Evolutionary conservation across 2,113 vertebrate species (phyloP).

Genomic region (Pluvianellus socialis): DNA sequence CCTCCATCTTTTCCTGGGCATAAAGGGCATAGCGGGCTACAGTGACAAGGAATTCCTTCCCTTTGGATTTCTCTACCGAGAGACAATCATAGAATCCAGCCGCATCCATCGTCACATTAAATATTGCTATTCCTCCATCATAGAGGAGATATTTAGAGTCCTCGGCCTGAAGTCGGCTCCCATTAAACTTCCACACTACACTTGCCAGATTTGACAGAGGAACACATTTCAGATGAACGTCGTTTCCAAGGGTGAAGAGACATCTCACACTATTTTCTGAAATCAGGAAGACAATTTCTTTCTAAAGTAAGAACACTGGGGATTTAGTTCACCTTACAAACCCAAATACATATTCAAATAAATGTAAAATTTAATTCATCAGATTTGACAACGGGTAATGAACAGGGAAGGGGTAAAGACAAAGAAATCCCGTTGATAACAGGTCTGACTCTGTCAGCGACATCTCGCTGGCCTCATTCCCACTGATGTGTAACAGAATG

Average conservation of each 20-base stretch:
- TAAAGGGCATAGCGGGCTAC: slow-evolving; percentile 53
- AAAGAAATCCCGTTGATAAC: not conserved
- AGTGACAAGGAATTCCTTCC: slow-evolving; percentile 34
- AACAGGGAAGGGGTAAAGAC: not conserved
- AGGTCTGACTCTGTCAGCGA: not conserved
- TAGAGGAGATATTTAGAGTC: slow-evolving; percentile 65
- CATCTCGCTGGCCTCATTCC: not conserved
- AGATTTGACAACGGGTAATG: not conserved
- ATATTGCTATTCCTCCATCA: slow-evolving; percentile 59
- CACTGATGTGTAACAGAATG: not conserved
- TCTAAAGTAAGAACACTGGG: not conserved
- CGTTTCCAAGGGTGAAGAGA: slow-evolving; percentile 59
- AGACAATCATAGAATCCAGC: slow-evolving; percentile 69
- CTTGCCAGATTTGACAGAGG: slow-evolving; percentile 74
- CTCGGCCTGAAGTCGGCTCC: slow-evolving; percentile 8
- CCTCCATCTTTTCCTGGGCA: not conserved
- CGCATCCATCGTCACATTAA: slow-evolving; percentile 40
- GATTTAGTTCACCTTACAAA: not conserved
- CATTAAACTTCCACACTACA: slow-evolving; percentile 62
- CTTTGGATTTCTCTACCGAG: slow-evolving; percentile 54
- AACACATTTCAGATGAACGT: slow-evolving; percentile 58
- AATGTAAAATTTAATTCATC: not conserved
- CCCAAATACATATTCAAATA: not conserved
- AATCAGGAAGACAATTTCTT: not conserved
- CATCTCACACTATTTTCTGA: slow-evolving; percentile 41